Evolutionary conservation across 1,140 invertebrate species (phyloP).

Genomic region (Dinothrombium tinctorium): DNA sequence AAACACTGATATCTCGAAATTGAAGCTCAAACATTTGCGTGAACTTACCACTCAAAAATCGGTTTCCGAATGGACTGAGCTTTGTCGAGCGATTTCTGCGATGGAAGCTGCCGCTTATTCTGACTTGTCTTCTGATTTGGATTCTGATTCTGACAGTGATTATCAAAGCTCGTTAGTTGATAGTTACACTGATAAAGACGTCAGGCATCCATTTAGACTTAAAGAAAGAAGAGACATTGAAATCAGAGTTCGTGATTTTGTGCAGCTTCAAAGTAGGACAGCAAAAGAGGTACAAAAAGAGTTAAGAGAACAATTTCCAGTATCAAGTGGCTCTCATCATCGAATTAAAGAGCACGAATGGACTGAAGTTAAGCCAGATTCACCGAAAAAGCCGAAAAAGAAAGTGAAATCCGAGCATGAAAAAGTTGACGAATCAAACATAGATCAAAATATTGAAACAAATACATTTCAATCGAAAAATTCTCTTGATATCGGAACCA

Average conservation of each 20-base stretch:
- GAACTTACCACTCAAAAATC: slow-evolving; percentile 3
- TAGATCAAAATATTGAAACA: background rate
- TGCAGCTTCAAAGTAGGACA: background rate
- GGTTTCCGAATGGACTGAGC: slow-evolving; percentile 1
- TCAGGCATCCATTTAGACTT: background rate
- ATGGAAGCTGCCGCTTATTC: slow-evolving; percentile 1
- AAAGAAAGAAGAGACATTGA: slow-evolving; percentile 2
- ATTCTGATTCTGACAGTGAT: too few species aligned
- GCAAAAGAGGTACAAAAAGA: slow-evolving; percentile 2
- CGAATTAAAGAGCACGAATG: slow-evolving; percentile 58
- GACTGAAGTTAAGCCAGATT: slow-evolving; percentile 42
- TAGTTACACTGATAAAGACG: too few species aligned
- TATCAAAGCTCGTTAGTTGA: too few species aligned
- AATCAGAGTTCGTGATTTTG: slow-evolving; percentile 2
- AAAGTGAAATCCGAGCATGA: slow-evolving; percentile 19
- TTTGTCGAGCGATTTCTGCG: slow-evolving; percentile 2
- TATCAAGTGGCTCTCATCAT: slow-evolving; percentile 73
- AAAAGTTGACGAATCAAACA: background rate
- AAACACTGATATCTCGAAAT: slow-evolving; percentile 25
- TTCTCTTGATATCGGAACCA: slow-evolving; percentile 56
- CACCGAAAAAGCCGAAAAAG: slow-evolving; percentile 23
- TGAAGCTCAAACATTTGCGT: slow-evolving; percentile 34
- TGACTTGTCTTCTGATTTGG: background rate
- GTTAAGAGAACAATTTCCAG: slow-evolving; percentile 71
- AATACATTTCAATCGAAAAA: background rate